A percentile compares a stretch with the other conserved stretches of the same genome.
Evolutionary conservation across 1,140 invertebrate species (phyloP).

Genomic region (Achatina immaculata): DNA sequence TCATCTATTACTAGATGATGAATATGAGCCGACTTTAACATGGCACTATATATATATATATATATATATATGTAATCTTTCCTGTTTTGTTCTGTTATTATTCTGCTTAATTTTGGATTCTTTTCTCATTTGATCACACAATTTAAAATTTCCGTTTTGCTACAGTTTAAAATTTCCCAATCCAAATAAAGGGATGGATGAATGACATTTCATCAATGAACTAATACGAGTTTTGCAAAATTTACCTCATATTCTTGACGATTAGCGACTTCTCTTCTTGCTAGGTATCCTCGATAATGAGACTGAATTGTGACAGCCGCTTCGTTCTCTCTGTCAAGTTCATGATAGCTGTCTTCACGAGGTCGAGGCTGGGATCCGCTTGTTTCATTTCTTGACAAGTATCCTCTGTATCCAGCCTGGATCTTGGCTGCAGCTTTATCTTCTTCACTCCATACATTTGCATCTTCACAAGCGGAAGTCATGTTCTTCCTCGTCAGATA

Average conservation of each 20-base stretch:
- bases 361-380: background rate
- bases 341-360: background rate
- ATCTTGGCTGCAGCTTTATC: constrained; percentile 59
- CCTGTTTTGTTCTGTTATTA: too few relatives aligned
- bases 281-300: constrained; percentile 80
- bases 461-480: constrained; percentile 75
- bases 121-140: too few relatives aligned
- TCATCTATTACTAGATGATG: too few relatives aligned
- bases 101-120: too few relatives aligned
- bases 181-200: too few relatives aligned
- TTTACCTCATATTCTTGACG: background rate
- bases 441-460: constrained; percentile 73
- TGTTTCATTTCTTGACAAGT: constrained; percentile 3
- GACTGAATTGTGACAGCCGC: constrained; percentile 84
- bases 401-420: constrained; percentile 16
- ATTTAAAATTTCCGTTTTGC: too few relatives aligned
- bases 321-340: constrained; percentile 2
- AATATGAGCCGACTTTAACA: too few relatives aligned
- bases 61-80: too few relatives aligned
- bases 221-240: background rate
- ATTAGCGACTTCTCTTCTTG: constrained; percentile 74
- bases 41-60: too few relatives aligned
- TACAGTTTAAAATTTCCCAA: too few relatives aligned
- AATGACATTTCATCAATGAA: too few relatives aligned
- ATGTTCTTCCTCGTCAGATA: constrained; percentile 77